Base-by-base conservation (phyloP, 1,140 invertebrate species). In the Eurosta solidaginis region DNA sequence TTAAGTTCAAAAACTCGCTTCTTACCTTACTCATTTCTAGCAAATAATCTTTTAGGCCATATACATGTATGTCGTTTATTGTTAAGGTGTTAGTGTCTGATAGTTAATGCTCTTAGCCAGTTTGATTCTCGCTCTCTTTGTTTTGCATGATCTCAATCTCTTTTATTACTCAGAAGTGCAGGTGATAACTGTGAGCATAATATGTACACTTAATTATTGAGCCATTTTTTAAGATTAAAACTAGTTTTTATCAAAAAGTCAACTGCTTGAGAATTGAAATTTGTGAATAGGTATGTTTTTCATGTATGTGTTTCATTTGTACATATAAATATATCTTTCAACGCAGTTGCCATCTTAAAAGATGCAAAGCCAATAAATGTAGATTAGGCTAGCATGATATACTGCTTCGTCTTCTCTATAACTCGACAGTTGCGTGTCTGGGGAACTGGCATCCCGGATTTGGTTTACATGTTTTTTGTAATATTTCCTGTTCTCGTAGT, bases 241-340 rank as follows among this genome's bases (percentile, higher is more conserved):
- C 54, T 59, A 29, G 54, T 59, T 59, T 59, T 36, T 59, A 59
- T 59, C 54, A 59, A 59, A 59, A 59, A 59, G 25, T 59, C 29
- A 36, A 59, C 54, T n/a, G 33, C n/a, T 14, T 59, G 33, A 25
- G 29, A 17, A 59, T 36, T n/a, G n/a, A 22, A n/a, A 22, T 59
- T 22, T 59, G 14, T 12, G 14, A 33, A 59, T 59, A 27, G 10
- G 17, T 25, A 27, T 54, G 22, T n/a, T n/a, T n/a, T n/a, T n/a
- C n/a, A n/a, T n/a, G n/a, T n/a, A n/a, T n/a, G n/a, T n/a, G n/a
- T n/a, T n/a, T n/a, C n/a, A n/a, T n/a, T n/a, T n/a, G n/a, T n/a
- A n/a, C n/a, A 54, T 54, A 54, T 7, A 5, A 12, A 54, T 27
- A 12, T 54, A 27, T 54, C 6, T 54, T 54, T 10, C 1, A 5